phyloP scores from a whole-genome alignment of 2,797 vertebrate genomes.

The Eleutherodactylus coqui region DNA sequence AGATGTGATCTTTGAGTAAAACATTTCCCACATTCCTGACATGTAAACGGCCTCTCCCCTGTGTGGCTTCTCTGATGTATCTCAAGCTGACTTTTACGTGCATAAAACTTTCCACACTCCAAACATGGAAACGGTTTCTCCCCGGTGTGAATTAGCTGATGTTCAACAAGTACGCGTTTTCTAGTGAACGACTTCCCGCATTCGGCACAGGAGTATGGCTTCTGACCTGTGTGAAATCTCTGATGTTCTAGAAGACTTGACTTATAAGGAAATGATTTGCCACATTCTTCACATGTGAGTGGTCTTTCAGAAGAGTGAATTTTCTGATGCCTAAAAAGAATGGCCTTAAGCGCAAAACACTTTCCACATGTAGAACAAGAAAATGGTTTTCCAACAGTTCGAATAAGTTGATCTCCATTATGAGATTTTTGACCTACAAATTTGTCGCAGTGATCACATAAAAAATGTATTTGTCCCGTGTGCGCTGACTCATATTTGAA shows the following conservation, averaged over 20 bases:
- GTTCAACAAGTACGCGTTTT: neutral
- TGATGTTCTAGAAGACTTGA: no score
- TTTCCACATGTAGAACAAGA: slow-evolving; percentile 10
- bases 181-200: neutral
- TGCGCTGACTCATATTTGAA: neutral
- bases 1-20: no score
- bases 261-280: no score
- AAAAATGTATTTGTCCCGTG: neutral
- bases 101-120: neutral
- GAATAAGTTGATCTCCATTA: neutral
- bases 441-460: neutral
- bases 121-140: slow-evolving; percentile 1
- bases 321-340: neutral
- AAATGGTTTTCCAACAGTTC: no score
- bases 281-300: no score
- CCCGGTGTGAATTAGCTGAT: no score
- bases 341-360: neutral
- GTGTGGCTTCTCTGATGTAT: neutral
- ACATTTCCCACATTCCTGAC: no score
- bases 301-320: neutral
- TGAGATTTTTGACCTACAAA: neutral
- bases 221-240: no score
- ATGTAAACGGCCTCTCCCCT: no score
- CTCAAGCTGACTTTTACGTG: neutral
- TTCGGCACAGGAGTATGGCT: neutral